A percentile compares a stretch with the other conserved stretches of the same genome.
phyloP scores from a whole-genome alignment of 2,113 vertebrate species.

The Anarrhichthys ocellatus region DNA sequence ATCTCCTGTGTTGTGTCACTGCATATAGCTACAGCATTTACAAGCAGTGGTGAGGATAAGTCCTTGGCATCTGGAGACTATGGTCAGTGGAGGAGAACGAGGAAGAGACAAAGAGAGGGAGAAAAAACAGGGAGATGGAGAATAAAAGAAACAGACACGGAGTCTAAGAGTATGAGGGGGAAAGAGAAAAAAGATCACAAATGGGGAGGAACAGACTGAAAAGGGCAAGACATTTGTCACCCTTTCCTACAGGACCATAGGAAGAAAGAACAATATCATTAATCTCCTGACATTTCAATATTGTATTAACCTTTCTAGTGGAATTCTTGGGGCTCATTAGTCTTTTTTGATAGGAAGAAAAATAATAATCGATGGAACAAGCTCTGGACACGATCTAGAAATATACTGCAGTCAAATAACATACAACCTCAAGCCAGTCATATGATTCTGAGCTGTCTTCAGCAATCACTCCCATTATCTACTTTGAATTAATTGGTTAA shows the following conservation, averaged over 20 bases:
- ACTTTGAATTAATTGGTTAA: constrained; percentile 45
- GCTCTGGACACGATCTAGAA: constrained; percentile 75
- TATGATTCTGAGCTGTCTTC: constrained; percentile 59
- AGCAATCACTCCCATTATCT: constrained; percentile 57
- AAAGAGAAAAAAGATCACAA: constrained; percentile 60
- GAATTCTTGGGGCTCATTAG: constrained; percentile 84
- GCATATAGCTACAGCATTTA: constrained; percentile 61
- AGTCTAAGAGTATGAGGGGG: constrained; percentile 41
- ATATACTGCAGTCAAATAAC: constrained; percentile 76
- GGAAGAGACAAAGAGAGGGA: constrained; percentile 39
- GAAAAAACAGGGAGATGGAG: constrained; percentile 9
- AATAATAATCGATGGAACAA: constrained; percentile 86
- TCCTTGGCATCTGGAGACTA: constrained; percentile 61
- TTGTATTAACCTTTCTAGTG: constrained; percentile 88
- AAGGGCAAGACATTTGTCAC: constrained; percentile 86
- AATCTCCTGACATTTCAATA: constrained; percentile 89
- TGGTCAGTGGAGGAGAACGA: constrained; percentile 61
- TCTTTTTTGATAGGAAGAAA: constrained; percentile 81
- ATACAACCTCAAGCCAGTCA: constrained; percentile 70
- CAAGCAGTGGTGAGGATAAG: constrained; percentile 27
- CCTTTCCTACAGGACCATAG: constrained; percentile 69
- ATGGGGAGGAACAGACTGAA: constrained; percentile 75
- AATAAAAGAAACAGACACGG: constrained; percentile 46
- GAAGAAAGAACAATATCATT: constrained; percentile 83
- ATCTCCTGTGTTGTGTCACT: constrained; percentile 77